These are phyloP conservation scores for Solen grandis DNA, from an alignment of 1,140 invertebrate genomes.

Conservation along the genomic window DNA sequence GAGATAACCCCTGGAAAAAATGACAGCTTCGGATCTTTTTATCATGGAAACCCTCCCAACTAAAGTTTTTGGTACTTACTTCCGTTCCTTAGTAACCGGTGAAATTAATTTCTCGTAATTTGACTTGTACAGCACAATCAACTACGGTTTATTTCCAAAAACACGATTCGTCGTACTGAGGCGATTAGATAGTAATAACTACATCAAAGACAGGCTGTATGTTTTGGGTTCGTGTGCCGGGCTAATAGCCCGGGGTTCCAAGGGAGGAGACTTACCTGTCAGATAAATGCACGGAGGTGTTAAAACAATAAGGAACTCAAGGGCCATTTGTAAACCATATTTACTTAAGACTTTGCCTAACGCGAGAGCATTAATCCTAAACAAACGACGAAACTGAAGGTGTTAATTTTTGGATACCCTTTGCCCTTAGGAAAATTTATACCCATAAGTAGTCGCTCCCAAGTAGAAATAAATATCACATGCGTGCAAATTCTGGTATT, in stretches of 20 bases:
- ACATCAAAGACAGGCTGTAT: slow-evolving; percentile 9
- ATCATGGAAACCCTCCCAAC: neutral
- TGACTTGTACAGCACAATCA: slow-evolving; percentile 30
- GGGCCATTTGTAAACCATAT: neutral
- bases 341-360: neutral
- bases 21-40: slow-evolving; percentile 17
- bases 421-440: no score
- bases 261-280: neutral
- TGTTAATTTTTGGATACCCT: no score
- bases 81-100: slow-evolving; percentile 33
- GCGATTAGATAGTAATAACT: slow-evolving; percentile 35
- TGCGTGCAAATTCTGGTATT: no score
- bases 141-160: neutral
- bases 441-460: no score
- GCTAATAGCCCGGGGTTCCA: neutral
- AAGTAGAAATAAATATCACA: no score
- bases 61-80: neutral
- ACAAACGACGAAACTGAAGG: no score
- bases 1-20: neutral
- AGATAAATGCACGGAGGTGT: neutral
- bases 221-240: neutral
- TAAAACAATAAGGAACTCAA: neutral
- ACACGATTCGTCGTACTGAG: slow-evolving; percentile 50
- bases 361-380: neutral
- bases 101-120: slow-evolving; percentile 51